Evolutionary conservation across 2,888 invertebrate genomes (phyloP).

Genomic region (Macaria liturata): DNA sequence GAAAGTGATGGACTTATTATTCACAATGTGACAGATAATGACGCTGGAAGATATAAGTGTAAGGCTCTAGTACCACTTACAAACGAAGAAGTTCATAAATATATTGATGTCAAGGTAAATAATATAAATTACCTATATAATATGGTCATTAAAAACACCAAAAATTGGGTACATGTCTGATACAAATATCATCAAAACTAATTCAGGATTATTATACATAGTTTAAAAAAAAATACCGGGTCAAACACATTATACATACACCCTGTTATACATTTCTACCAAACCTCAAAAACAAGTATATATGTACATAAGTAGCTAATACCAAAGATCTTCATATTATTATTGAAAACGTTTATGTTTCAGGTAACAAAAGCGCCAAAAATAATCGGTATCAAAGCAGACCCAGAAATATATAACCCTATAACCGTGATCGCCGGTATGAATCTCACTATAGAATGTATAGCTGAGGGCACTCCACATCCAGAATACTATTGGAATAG

Average conservation of each 20-base stretch:
- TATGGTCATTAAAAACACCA: too few species aligned
- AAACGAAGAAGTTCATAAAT: slow-evolving; percentile 43
- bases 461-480: slow-evolving; percentile 57
- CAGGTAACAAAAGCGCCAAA: slow-evolving; percentile 60
- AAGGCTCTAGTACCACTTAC: slow-evolving; percentile 40
- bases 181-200: too few species aligned
- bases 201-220: too few species aligned
- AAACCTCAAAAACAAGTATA: too few species aligned
- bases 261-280: too few species aligned
- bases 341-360: not conserved
- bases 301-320: too few species aligned
- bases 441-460: slow-evolving; percentile 55
- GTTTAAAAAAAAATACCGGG: too few species aligned
- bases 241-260: too few species aligned
- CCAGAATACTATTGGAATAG: slow-evolving; percentile 56
- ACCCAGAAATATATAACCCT: slow-evolving; percentile 34
- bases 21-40: slow-evolving; percentile 40
- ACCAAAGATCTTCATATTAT: too few species aligned
- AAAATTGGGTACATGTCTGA: too few species aligned
- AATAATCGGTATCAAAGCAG: slow-evolving; percentile 50
- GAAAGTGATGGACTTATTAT: slow-evolving; percentile 48
- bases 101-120: slow-evolving; percentile 42
- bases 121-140: not conserved
- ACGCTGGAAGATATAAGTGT: slow-evolving; percentile 48
- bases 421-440: slow-evolving; percentile 45